Conservation (phyloP, 2,888 invertebrate genomes). For the Bombylius major region DNA sequence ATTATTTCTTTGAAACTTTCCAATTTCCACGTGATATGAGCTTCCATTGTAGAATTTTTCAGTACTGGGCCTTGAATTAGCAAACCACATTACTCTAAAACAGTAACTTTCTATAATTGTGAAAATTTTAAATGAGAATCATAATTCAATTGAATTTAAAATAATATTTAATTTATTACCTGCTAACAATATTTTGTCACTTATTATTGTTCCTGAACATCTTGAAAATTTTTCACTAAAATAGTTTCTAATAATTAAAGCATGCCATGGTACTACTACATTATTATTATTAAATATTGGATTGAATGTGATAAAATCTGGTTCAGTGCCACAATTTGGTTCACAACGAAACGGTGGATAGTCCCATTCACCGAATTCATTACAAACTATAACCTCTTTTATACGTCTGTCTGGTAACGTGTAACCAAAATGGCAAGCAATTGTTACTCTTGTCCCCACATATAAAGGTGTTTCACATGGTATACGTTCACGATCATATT, state of each 20-base stretch:
- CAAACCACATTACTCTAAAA: background rate
- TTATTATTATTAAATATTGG: constrained; percentile 13
- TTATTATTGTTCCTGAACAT: constrained; percentile 23
- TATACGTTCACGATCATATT: constrained; percentile 4
- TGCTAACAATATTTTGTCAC: constrained; percentile 20
- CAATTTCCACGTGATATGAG: constrained; percentile 18
- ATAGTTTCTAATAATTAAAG: constrained; percentile 17
- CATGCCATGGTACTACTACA: constrained; percentile 24
- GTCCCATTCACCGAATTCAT: constrained; percentile 21
- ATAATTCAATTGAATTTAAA: no score
- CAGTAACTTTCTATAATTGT: no score
- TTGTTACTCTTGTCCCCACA: constrained; percentile 14
- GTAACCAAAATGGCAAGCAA: constrained; percentile 11
- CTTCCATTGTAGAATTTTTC: no score
- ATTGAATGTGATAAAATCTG: background rate
- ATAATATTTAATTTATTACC: constrained; percentile 11
- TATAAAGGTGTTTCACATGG: constrained; percentile 10
- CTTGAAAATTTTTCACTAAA: constrained; percentile 8
- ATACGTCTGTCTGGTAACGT: background rate
- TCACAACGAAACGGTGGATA: constrained; percentile 18
- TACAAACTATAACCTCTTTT: constrained; percentile 14
- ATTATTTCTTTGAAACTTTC: constrained; percentile 6
- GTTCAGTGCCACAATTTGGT: constrained; percentile 21
- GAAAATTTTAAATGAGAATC: no score
- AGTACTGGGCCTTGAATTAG: no score